Base-by-base conservation (phyloP, 2,888 invertebrate species). In the Bibio marci region DNA sequence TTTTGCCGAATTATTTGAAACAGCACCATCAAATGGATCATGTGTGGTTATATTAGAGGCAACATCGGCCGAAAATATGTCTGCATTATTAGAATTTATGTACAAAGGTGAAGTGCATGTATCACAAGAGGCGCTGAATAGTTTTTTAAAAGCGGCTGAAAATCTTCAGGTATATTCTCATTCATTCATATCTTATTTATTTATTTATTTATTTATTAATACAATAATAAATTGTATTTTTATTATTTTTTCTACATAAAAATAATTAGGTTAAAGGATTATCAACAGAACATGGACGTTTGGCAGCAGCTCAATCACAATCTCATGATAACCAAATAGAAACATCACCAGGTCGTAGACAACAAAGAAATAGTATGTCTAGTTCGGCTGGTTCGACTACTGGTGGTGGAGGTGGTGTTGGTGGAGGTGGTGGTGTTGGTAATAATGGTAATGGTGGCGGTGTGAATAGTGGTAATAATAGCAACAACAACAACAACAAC, bases 91-190 rank as follows among this genome's bases (percentile, higher is more conserved):
- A 48, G 87, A 88, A 64, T 88, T 88, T 63, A 88, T 88, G 88
- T 88, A 88, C 69, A 87, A 87, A 61, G 88, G 88, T 43, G 88
- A 88, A 64, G 88, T 88, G 50, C 87, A 88, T 61, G 86, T 88
- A 54, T 86, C 86, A 52, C 87, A 88, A 65, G 87, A 88, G 63
- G 82, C 85, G 48, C 74, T 88, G 50, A 83, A 83, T 56, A 85
- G 86, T 63, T 88, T 88, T 60, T 74, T 88, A 47, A 87, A 88
- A 65, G 86, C 87, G 49, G 88, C 87, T 40, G 87, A 87, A 66
- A 83, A 81, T 63, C 70, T 87, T 54, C 87, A 87, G 74, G 85
- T 82, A 52, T 49, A 51, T 49, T 19, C 40, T 19, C 30, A 26
- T 33, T 32, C n/a, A n/a, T 10, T 19, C 11, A 3, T 18, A 34